phyloP scores from a whole-genome alignment of 2,888 invertebrate genomes.

The Orchesellides sinensis region DNA sequence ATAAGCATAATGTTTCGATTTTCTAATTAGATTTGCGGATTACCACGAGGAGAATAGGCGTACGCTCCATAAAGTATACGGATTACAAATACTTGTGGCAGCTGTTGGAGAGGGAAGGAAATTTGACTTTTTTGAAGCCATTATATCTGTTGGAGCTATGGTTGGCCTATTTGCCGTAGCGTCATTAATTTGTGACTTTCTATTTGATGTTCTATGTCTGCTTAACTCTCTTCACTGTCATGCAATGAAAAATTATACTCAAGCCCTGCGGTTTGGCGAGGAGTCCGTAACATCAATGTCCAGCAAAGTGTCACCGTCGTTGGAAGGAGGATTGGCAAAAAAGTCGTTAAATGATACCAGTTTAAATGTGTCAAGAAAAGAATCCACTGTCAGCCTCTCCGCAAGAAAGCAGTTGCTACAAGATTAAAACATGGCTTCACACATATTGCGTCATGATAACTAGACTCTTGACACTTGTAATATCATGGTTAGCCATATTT shows the following conservation, averaged over 20 bases:
- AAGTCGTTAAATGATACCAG: neutral
- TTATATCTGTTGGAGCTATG: slow-evolving; percentile 79
- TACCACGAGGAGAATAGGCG: slow-evolving; percentile 77
- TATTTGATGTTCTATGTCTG: slow-evolving; percentile 75
- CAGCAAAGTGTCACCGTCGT: neutral
- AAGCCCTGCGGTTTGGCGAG: slow-evolving; percentile 42
- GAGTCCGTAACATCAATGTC: neutral
- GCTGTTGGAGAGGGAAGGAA: slow-evolving; percentile 78
- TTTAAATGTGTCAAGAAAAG: too few relatives aligned
- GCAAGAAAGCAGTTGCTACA: too few relatives aligned
- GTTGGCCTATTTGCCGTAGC: slow-evolving; percentile 78
- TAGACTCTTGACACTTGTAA: too few relatives aligned
- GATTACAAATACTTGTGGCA: slow-evolving; percentile 78
- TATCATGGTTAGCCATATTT: too few relatives aligned
- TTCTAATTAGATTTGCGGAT: slow-evolving; percentile 75
- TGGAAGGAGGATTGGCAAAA: neutral
- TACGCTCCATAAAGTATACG: slow-evolving; percentile 78
- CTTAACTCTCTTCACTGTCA: slow-evolving; percentile 57
- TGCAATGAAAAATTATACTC: slow-evolving; percentile 52
- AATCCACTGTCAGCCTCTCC: too few relatives aligned
- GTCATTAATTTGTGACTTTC: slow-evolving; percentile 78
- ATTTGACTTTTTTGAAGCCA: slow-evolving; percentile 78
- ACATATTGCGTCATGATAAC: too few relatives aligned
- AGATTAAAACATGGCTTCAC: too few relatives aligned
- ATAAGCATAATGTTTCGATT: neutral